A percentile compares a stretch with the other conserved stretches of the same genome.
phyloP scores from a whole-genome alignment of 2,888 invertebrate species.

The Trichacis sp. region DNA sequence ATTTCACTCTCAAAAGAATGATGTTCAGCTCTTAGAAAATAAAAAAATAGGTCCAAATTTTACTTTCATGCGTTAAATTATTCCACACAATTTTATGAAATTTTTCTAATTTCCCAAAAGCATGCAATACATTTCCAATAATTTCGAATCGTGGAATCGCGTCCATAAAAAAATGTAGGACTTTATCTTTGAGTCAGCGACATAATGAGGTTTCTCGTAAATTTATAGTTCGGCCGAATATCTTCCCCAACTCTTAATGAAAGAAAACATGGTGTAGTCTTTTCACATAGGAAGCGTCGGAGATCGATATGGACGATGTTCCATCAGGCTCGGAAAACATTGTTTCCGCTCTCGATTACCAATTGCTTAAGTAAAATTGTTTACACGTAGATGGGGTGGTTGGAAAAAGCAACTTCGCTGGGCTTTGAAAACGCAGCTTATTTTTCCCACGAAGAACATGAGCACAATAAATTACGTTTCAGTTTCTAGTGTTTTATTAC shows the following conservation, averaged over 20 bases:
- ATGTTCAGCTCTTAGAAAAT: too few relatives aligned
- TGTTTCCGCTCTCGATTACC: not conserved
- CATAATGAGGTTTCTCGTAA: conserved; percentile 1
- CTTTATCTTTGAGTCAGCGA: not conserved
- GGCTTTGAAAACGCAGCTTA: not conserved
- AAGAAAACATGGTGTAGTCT: conserved; percentile 1
- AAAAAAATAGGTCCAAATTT: too few relatives aligned
- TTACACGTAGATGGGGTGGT: not conserved
- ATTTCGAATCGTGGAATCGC: too few relatives aligned
- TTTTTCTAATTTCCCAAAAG: too few relatives aligned
- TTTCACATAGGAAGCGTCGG: not conserved
- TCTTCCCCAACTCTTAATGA: not conserved
- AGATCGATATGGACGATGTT: not conserved
- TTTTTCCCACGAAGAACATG: too few relatives aligned
- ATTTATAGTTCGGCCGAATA: not conserved
- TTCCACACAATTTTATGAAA: too few relatives aligned
- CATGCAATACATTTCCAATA: too few relatives aligned
- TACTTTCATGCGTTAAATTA: too few relatives aligned
- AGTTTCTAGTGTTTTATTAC: too few relatives aligned
- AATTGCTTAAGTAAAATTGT: not conserved
- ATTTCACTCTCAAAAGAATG: too few relatives aligned
- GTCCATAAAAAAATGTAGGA: not conserved
- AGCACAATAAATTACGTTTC: too few relatives aligned
- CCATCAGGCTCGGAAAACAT: not conserved
- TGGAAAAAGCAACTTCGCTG: not conserved